Percentiles rank a stretch among this genome's conserved stretches.
Evolutionary conservation across 2,888 invertebrate species (phyloP).

Genomic region (Cheiracanthium punctorium): DNA sequence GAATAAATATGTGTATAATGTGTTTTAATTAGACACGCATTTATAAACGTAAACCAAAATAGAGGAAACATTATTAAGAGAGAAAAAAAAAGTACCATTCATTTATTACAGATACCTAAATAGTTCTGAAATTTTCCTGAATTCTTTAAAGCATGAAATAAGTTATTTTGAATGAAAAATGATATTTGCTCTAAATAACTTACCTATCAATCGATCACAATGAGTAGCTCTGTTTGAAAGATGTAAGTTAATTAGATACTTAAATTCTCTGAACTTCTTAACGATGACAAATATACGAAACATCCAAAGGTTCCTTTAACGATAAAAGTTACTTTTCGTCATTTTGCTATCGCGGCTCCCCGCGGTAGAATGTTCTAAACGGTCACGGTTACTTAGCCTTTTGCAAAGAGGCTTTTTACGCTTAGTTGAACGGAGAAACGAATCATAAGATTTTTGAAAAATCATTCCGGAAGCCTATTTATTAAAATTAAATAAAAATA

Average conservation of each 20-base stretch:
- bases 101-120: too few species aligned
- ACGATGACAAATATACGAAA: constrained; percentile 8
- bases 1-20: too few species aligned
- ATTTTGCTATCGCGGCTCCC: constrained; percentile 4
- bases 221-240: neutral
- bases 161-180: too few species aligned
- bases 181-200: too few species aligned
- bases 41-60: too few species aligned
- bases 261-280: neutral
- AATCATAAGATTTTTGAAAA: constrained; percentile 57
- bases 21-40: too few species aligned
- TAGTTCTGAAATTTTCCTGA: too few species aligned
- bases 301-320: neutral
- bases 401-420: constrained; percentile 45
- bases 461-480: constrained; percentile 33
- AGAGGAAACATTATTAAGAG: too few species aligned
- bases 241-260: neutral
- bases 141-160: too few species aligned
- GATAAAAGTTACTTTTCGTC: constrained; percentile 7
- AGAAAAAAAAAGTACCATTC: too few species aligned
- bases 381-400: constrained; percentile 62
- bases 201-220: constrained; percentile 4
- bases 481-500: constrained; percentile 11
- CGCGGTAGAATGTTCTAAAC: constrained; percentile 11
- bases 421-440: constrained; percentile 48